Evolutionary conservation across 2,113 vertebrate genomes (phyloP).

Genomic region (Corythornis vintsioides): DNA sequence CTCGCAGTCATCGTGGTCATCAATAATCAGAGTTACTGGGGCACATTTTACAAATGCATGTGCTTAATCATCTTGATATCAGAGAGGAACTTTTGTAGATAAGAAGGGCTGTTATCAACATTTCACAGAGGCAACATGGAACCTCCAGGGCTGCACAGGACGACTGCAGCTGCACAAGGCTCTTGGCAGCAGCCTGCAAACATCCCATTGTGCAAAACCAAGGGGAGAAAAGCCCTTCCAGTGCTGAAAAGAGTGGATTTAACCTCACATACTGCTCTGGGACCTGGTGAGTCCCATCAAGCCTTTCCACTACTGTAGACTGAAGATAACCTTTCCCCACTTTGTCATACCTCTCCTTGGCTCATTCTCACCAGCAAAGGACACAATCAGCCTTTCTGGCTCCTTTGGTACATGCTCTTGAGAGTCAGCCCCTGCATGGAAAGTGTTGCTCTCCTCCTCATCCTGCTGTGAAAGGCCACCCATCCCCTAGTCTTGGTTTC

Average conservation of each 20-base stretch:
- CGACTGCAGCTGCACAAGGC: background rate
- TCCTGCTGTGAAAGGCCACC: background rate
- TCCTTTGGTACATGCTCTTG: background rate
- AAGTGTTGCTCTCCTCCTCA: fast-evolving
- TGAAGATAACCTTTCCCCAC: background rate
- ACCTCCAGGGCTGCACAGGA: background rate
- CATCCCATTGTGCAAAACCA: fast-evolving
- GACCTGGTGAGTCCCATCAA: background rate
- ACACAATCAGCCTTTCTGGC: background rate
- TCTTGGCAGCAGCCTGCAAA: background rate
- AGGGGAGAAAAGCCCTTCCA: background rate
- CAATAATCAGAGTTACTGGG: background rate
- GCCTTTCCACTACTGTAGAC: background rate
- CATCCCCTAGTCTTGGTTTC: fast-evolving
- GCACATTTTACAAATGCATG: background rate
- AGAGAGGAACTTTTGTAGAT: background rate
- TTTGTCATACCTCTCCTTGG: background rate
- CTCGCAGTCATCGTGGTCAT: background rate
- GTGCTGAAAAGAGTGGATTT: background rate
- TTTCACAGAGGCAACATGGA: background rate
- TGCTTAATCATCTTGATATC: constrained; percentile 44
- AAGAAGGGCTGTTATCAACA: background rate
- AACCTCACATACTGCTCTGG: fast-evolving
- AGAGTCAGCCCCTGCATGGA: background rate
- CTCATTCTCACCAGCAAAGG: background rate